phyloP scores from a whole-genome alignment of 2,888 invertebrate genomes.

The Hemicrepidius hirtus region DNA sequence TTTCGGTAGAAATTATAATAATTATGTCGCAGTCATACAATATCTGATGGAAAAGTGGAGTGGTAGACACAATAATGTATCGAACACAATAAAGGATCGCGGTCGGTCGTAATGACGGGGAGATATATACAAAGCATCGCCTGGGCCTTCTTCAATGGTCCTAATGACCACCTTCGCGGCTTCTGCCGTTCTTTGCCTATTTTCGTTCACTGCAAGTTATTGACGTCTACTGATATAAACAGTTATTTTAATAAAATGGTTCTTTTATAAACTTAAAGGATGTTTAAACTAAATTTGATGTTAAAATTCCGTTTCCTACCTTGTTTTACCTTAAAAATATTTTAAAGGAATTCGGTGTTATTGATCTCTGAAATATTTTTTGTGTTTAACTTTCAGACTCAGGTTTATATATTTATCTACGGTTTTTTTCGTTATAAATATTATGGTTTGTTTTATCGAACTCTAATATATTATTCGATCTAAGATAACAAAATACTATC shows the following conservation, averaged over 20 bases:
- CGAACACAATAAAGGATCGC: constrained; percentile 50
- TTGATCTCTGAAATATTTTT: constrained; percentile 21
- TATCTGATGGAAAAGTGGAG: constrained; percentile 48
- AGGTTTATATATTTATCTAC: constrained; percentile 12
- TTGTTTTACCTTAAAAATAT: not conserved
- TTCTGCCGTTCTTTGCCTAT: constrained; percentile 52
- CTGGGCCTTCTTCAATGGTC: constrained; percentile 58
- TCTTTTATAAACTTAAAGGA: constrained; percentile 46
- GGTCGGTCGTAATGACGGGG: constrained; percentile 62
- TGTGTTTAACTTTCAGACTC: constrained; percentile 8
- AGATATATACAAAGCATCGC: constrained; percentile 56
- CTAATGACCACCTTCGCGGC: constrained; percentile 62
- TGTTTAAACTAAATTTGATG: not conserved
- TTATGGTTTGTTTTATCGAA: constrained; percentile 21
- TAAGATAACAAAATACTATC: constrained; percentile 44
- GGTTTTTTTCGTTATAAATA: not conserved
- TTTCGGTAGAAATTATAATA: constrained; percentile 48
- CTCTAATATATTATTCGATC: constrained; percentile 28
- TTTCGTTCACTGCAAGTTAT: constrained; percentile 49
- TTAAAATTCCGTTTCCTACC: not conserved
- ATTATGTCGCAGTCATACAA: constrained; percentile 48
- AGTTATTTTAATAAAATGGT: constrained; percentile 54
- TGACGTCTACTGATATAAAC: constrained; percentile 54
- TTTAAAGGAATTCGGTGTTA: not conserved
- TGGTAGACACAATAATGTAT: constrained; percentile 49